Base-by-base conservation (phyloP, 2,888 invertebrate species). In the Axea sp. region DNA sequence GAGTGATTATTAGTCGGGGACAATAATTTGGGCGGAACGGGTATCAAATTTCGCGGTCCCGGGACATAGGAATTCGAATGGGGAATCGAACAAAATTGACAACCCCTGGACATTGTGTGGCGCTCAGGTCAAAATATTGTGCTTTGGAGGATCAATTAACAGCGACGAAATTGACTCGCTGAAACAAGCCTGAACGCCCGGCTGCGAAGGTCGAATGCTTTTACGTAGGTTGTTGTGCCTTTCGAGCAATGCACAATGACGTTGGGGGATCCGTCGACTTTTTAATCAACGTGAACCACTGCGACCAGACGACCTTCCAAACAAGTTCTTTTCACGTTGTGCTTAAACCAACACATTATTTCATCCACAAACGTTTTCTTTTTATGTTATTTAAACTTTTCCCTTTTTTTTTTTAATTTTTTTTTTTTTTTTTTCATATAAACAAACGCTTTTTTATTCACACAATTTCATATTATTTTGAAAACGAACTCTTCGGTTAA, bases 221-320 rank as follows among this genome's bases (percentile, higher is more conserved):
- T 53, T 55, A 65, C 45, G 53, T 45, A 26, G 37, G 30, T 57
- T 55, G 43, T 35, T 35, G 45, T 65, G 45, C 45, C 30, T 45
- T 39, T 47, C 47, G 45, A 55, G 65, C 49, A 35, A 39, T 53
- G 19, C 28, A 37, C 55, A 67, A 64, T 55, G 47, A 67, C 31
- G 65, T 12, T 37, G 31, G 37, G 24, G 33, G 65, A 65, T 65
- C 37, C 47, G 60, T 60, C 47, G 47, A 60, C 47, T 60, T 60
- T 60, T 60, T 60, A 62, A 62, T 62, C 62, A 62, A 51, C 51
- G 41, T 31, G 49, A 41, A 62, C 62, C 39, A 64, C 60, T 57
- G 35, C 73, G 72, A 76, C 80, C 79, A 53, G 77, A 68, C 75
- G 77, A 76, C 81, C 81, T 80, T 80, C 80, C 72, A 77, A 80